These are phyloP conservation scores for Orthochromis malagaraziensis DNA, from an alignment of 2,113 vertebrate genomes.

Conservation along the genomic window DNA sequence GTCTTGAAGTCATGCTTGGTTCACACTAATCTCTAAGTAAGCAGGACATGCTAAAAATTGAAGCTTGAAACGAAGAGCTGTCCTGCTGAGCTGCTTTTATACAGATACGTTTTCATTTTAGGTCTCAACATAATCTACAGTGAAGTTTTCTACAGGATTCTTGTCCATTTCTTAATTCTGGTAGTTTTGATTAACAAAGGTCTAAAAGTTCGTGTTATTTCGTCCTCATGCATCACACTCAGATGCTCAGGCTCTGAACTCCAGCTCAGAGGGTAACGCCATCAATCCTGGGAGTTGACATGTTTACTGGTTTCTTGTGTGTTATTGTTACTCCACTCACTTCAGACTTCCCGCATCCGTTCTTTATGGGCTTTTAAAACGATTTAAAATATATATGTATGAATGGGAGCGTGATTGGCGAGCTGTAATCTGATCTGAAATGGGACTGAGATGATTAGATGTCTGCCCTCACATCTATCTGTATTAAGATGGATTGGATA, in stretches of 20 bases:
- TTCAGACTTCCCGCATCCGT: conserved; percentile 25
- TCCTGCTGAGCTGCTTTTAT: neutral
- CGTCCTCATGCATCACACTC: neutral
- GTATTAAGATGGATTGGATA: neutral
- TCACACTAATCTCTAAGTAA: neutral
- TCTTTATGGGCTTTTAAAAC: neutral
- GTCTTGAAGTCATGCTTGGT: neutral
- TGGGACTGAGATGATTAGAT: neutral
- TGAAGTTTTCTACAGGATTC: neutral
- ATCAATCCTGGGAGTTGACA: conserved; percentile 5
- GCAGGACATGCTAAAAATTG: neutral
- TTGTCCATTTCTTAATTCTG: neutral
- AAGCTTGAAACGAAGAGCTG: neutral
- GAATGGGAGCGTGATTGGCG: neutral
- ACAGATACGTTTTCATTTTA: neutral
- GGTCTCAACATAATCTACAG: neutral
- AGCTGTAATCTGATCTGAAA: conserved; percentile 32
- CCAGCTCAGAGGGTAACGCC: neutral
- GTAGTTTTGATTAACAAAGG: neutral
- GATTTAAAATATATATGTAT: neutral
- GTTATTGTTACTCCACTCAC: conserved; percentile 35
- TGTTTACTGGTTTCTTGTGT: conserved; percentile 39
- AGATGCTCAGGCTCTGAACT: neutral
- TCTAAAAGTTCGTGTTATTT: neutral
- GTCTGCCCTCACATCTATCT: neutral